Evolutionary conservation across 2,113 vertebrate genomes (phyloP), one percentile per base, ranked within the genome.

Genomic region (Ophiodon elongatus): DNA sequence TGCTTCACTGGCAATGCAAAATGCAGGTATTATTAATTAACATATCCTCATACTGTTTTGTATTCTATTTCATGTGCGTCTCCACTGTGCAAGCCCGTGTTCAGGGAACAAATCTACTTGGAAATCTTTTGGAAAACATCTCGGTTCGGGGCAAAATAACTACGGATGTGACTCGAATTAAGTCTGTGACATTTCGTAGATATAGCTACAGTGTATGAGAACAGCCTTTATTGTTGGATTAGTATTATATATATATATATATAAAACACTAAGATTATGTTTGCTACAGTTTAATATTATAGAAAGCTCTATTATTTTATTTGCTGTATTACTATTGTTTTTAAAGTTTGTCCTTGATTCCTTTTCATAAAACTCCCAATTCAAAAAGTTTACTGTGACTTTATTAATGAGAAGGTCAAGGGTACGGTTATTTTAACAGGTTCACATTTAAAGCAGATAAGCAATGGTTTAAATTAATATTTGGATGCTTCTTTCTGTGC

Each of bases 291-390:
- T 35, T 50, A 13, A 31, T 50, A 11, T 14, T 81, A 41, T 17
- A 1, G 21, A 59, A 45, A 73, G 1, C 2, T 8, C 15, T 14
- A 21, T 4, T 4, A 5, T 33, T 50, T 39, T 63, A 39, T 63
- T 0, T 43, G 25, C 23, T 3, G 19, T 27, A 31, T 54, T 63
- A 62, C 31, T 41, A 60, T 60, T 7, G 0, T 37, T 8, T 45
- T 65, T 43, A 17, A 72, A 73, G 2, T n/a, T 41, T 64, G 25
- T 76, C 73, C 27, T 76, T 71, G 37, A 57, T 27, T 76, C 25
- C 3, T 25, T 21, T 35, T 33, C 6, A 43, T 27, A 67, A 54
- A 69, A 52, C 33, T 19, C 15, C 37, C 11, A 19, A 69, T 23
- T 15, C 15, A 17, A 0, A 29, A 60, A 31, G 11, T 29, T 67